Evolutionary conservation across 2,797 vertebrate genomes (phyloP).

Genomic region (Schizopygopsis pylzovi): DNA sequence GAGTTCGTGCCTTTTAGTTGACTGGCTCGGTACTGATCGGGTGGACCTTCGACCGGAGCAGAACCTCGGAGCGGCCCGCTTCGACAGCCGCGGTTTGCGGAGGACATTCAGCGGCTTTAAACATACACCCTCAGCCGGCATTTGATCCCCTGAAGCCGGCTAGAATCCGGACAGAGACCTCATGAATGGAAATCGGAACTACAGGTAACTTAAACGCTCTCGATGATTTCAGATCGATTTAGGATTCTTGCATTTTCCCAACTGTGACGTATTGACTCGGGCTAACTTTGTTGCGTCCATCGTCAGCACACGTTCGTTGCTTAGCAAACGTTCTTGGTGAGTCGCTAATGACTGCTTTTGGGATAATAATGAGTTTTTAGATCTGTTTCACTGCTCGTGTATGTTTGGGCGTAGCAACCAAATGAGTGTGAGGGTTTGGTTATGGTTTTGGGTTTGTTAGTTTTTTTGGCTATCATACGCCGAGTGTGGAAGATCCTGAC

Average conservation of each 20-base stretch:
- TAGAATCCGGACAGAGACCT: constrained; percentile 82
- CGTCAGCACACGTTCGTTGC: neutral
- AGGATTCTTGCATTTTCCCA: neutral
- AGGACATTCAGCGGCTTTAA: constrained; percentile 17
- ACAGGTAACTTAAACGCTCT: constrained; percentile 78
- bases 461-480: constrained; percentile 19
- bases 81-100: constrained; percentile 59
- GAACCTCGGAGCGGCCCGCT: constrained; percentile 67
- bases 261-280: neutral
- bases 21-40: constrained; percentile 6
- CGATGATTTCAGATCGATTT: constrained; percentile 2
- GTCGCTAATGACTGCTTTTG: neutral
- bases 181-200: constrained; percentile 99
- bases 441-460: neutral
- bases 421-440: constrained; percentile 29
- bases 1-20: constrained; percentile 29
- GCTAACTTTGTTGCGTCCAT: constrained; percentile 1
- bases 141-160: constrained; percentile 70
- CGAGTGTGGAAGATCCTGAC: constrained; percentile 62
- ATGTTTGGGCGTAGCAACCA: constrained; percentile 7
- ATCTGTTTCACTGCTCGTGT: neutral
- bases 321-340: neutral
- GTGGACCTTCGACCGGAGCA: constrained; percentile 59
- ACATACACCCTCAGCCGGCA: constrained; percentile 38
- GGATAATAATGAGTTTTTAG: neutral